phyloP scores from a whole-genome alignment of 2,113 vertebrate genomes.

The Silurus glanis region DNA sequence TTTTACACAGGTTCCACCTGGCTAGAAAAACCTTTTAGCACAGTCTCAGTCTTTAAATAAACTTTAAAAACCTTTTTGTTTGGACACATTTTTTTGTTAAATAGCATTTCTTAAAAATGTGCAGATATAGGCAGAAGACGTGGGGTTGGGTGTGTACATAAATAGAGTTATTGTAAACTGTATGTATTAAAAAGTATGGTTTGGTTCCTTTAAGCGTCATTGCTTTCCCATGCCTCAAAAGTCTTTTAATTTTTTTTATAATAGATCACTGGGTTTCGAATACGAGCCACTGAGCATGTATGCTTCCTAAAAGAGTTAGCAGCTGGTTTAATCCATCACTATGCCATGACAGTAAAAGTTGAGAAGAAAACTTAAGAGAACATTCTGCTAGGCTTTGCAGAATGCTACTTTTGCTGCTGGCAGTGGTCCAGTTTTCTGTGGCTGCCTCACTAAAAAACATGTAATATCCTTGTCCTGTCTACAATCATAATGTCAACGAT shows the following conservation, averaged over 20 bases:
- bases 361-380: neutral
- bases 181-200: neutral
- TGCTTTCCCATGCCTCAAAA: neutral
- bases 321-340: conserved; percentile 30
- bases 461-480: neutral
- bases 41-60: neutral
- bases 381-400: conserved; percentile 13
- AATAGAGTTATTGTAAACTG: neutral
- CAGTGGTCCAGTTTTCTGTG: conserved; percentile 12
- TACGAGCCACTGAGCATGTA: neutral
- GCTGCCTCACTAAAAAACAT: neutral
- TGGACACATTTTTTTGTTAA: neutral
- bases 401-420: conserved; percentile 1
- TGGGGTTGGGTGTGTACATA: neutral
- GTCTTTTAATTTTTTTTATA: conserved; percentile 2
- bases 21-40: neutral
- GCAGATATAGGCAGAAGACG: neutral
- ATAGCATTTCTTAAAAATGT: neutral
- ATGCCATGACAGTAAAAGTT: conserved; percentile 13
- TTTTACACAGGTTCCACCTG: neutral
- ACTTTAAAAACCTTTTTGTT: neutral
- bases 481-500: neutral
- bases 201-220: conserved; percentile 2
- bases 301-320: conserved; percentile 3
- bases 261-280: conserved; percentile 7